Conservation (phyloP, 2,113 vertebrate species). For the Electrona antarctica region DNA sequence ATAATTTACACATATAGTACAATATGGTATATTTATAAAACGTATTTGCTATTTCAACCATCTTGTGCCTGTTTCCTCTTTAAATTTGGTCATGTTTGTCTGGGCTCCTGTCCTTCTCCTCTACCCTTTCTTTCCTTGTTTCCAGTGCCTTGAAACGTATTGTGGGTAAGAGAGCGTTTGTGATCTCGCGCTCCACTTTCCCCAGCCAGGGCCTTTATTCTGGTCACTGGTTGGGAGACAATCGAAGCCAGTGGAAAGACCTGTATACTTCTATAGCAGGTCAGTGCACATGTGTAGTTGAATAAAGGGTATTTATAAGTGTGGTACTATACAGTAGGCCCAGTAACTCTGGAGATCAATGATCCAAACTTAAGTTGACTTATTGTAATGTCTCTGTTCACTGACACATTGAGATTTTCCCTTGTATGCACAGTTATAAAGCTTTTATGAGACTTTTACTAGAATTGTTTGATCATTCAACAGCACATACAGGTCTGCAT, state of each 20-base stretch:
- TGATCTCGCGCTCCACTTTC: constrained; percentile 91
- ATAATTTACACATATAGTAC: no score
- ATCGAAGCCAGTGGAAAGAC: constrained; percentile 88
- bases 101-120: background rate
- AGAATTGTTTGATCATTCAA: no score
- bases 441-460: no score
- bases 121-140: background rate
- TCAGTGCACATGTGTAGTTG: constrained; percentile 34
- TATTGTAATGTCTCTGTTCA: no score
- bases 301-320: no score
- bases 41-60: background rate
- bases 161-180: constrained; percentile 80
- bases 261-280: constrained; percentile 85
- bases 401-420: no score
- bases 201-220: constrained; percentile 89
- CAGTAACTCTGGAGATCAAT: no score
- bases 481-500: no score
- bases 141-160: constrained; percentile 83
- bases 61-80: background rate
- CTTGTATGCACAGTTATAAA: no score
- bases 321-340: no score
- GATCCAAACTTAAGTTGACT: no score
- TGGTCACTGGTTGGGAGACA: constrained; percentile 91
- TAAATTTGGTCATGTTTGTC: background rate
- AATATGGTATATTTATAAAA: background rate